Evolutionary conservation across 2,113 vertebrate species (phyloP), one percentile per base, ranked within the genome.

Genomic region (Indicator maculatus): DNA sequence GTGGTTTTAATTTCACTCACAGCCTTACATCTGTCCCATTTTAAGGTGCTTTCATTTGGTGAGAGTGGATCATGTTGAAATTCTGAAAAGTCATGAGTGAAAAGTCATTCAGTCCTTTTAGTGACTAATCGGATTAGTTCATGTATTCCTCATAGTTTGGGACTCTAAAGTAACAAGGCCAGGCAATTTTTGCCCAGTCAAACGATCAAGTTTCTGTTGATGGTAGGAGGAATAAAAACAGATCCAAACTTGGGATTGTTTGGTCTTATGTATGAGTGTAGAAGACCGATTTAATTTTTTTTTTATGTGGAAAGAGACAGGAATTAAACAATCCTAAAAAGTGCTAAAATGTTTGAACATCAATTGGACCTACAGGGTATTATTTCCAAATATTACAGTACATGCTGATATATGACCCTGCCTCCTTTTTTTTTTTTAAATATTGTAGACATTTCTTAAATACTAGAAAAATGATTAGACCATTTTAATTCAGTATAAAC

Each of bases 1-100:
- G 30, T 26, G 28, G 60, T 80, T 89, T 93, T 88, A 70, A 85
- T 91, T 96, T 89, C 45, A 70, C 16, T 73, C 67, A 17, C 16
- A 82, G 31, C 58, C 59, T 89, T 96, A 33, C 36, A 65, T 80
- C 75, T 89, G 36, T 50, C 71, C 12, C 24, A 26, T 85, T 56
- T 89, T 64, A 65, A 86, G 70, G 65, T 86, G 73, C 56, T 86
- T 74, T 93, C 41, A 56, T 84, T 83, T 90, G 77, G 19, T 86
- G 66, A 69, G 61, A 72, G 58, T 70, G 21, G 88, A 39, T 83
- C 64, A 38, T 73, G 59, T 45, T 89, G 45, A 76, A 94, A 55
- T 88, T 82, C 23, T 75, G 44, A 65, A 45, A 67, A 93, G 75
- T 85, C 7, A 13, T 87, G 83, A 58, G 53, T 83, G 76, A 66